Percentiles rank a stretch among this genome's conserved stretches.
Conservation (phyloP, 2,797 vertebrate genomes). For the Myiothlypis chrysogaster region DNA sequence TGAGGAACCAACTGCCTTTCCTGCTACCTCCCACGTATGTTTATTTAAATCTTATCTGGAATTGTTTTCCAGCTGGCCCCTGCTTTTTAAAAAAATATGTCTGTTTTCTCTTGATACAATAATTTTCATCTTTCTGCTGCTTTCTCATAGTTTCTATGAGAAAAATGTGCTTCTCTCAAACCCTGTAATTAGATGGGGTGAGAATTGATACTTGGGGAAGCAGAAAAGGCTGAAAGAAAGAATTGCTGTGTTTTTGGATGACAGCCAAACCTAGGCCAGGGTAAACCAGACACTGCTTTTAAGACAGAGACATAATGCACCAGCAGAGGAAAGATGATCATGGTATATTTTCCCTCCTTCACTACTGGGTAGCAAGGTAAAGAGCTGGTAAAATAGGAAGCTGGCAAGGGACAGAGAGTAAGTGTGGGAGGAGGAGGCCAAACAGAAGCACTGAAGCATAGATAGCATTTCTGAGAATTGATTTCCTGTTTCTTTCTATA, state of each 20-base stretch:
- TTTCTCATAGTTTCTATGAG: not conserved
- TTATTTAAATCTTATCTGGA: constrained; percentile 50
- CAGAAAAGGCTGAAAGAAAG: not conserved
- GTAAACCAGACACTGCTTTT: not conserved
- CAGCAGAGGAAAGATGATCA: not conserved
- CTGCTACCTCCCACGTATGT: constrained; percentile 28
- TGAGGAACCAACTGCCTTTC: constrained; percentile 45
- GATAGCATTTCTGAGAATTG: not conserved
- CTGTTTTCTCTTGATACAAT: not conserved
- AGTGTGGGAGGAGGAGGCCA: not conserved
- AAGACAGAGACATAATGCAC: not conserved
- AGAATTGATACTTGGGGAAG: not conserved
- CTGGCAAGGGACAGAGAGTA: not conserved
- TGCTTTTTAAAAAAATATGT: not conserved
- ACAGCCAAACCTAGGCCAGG: not conserved
- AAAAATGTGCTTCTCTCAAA: not conserved
- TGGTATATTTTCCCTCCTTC: not conserved
- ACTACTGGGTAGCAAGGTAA: not conserved
- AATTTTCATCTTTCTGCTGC: constrained; percentile 8
- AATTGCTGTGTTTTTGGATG: not conserved
- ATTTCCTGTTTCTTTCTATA: constrained; percentile 10
- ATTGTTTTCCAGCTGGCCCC: constrained; percentile 5
- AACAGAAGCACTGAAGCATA: not conserved
- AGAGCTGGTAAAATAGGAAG: not conserved
- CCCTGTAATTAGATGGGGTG: not conserved